These are phyloP conservation scores for Torymus aiolomorphi DNA, from an alignment of 2,888 invertebrate genomes.

Conservation along the genomic window DNA sequence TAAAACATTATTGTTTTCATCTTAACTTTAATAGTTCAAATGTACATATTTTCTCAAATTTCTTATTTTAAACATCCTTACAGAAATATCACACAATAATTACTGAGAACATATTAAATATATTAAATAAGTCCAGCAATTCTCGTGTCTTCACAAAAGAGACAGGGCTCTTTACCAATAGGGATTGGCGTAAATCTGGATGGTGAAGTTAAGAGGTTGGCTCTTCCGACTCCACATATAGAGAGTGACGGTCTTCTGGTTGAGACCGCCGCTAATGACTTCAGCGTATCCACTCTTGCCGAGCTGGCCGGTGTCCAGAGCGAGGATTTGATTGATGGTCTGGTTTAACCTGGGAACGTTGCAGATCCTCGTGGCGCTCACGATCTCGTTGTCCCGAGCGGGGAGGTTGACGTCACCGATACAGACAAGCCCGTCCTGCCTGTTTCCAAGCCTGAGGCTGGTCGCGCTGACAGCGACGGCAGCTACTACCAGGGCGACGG, in stretches of 20 bases:
- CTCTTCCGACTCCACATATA: slow-evolving; percentile 47
- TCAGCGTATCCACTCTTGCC: slow-evolving; percentile 48
- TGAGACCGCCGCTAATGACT: slow-evolving; percentile 41
- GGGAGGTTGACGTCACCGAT: slow-evolving; percentile 28
- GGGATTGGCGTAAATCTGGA: slow-evolving; percentile 55
- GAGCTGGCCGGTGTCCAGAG: slow-evolving; percentile 8
- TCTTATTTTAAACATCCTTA: no score
- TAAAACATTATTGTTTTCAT: no score
- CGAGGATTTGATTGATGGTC: slow-evolving; percentile 49
- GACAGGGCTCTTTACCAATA: no score
- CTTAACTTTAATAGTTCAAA: no score
- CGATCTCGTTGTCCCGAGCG: neutral
- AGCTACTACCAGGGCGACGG: neutral
- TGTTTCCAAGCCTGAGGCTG: slow-evolving; percentile 20
- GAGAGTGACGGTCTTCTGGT: slow-evolving; percentile 39
- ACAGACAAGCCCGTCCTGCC: slow-evolving; percentile 44
- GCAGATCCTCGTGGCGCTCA: slow-evolving; percentile 26
- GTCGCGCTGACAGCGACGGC: slow-evolving; percentile 9
- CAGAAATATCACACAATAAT: no score
- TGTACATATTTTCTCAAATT: no score
- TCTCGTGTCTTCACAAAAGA: no score
- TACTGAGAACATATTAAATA: no score
- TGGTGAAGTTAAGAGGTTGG: slow-evolving; percentile 53
- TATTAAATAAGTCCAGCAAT: no score
- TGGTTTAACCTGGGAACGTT: slow-evolving; percentile 22